These are phyloP conservation scores for Lepidurus arcticus DNA, from an alignment of 1,140 invertebrate genomes.

Conservation along the genomic window DNA sequence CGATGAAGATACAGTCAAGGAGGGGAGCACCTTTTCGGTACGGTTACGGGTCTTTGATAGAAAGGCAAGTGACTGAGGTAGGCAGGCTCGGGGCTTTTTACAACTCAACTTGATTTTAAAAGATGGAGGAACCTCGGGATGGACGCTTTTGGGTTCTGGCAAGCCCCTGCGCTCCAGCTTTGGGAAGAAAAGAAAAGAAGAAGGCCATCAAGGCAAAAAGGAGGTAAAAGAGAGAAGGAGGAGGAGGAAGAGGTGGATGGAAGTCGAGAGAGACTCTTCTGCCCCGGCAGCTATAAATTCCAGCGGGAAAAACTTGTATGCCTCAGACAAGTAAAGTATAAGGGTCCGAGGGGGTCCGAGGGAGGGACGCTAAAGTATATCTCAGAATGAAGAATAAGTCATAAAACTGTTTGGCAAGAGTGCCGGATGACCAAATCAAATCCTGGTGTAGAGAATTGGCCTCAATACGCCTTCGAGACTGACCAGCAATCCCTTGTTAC, in stretches of 20 bases:
- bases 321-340: conserved; percentile 1
- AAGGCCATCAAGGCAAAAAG: conserved; percentile 3
- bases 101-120: conserved; percentile 11
- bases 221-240: neutral
- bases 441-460: neutral
- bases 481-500: neutral
- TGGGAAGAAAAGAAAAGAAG: neutral
- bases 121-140: neutral
- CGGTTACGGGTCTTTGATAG: conserved; percentile 18
- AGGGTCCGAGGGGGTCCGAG: neutral
- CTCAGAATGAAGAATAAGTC: neutral
- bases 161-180: neutral
- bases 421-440: conserved; percentile 21
- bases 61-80: conserved; percentile 18
- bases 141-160: neutral
- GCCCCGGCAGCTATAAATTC: conserved; percentile 17
- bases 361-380: neutral
- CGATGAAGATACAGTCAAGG: neutral
- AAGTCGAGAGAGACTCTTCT: conserved; percentile 5
- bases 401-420: conserved; percentile 11
- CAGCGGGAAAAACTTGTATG: conserved; percentile 15
- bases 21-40: conserved; percentile 11
- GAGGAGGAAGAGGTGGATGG: neutral
- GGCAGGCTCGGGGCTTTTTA: conserved; percentile 17
- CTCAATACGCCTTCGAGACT: neutral